phyloP scores from a whole-genome alignment of 2,888 invertebrate species.

The Oligia fasciuncula region DNA sequence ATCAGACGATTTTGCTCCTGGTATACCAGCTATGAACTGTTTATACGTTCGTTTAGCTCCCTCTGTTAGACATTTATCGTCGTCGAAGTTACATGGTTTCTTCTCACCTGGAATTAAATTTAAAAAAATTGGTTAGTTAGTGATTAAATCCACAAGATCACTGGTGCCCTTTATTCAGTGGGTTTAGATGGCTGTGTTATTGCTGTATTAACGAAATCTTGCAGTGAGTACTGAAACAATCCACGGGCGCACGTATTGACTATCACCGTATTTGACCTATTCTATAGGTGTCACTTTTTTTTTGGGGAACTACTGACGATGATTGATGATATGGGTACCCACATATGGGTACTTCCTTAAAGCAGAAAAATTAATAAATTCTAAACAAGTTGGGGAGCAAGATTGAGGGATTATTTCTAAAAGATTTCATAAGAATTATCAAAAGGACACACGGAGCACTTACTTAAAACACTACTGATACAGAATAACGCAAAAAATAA shows the following conservation, averaged over 20 bases:
- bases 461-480: not conserved
- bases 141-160: not conserved
- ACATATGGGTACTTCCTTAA: not conserved
- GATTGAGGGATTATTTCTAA: not conserved
- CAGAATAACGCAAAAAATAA: not conserved
- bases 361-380: not conserved
- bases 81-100: not conserved
- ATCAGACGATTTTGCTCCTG: slow-evolving; percentile 16
- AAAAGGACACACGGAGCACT: not conserved
- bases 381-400: too few species aligned
- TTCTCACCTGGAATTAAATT: slow-evolving; percentile 10
- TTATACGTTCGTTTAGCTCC: slow-evolving; percentile 1
- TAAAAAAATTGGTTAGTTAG: not conserved
- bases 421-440: not conserved
- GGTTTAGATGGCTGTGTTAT: not conserved
- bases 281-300: not conserved
- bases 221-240: not conserved
- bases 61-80: slow-evolving; percentile 9
- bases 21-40: not conserved
- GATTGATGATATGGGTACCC: not conserved
- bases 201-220: not conserved
- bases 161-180: not conserved
- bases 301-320: not conserved
- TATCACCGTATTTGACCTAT: not conserved
- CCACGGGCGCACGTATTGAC: not conserved